These are phyloP conservation scores for Camponotus vicinus DNA, from an alignment of 1,140 invertebrate species.

Conservation along the genomic window DNA sequence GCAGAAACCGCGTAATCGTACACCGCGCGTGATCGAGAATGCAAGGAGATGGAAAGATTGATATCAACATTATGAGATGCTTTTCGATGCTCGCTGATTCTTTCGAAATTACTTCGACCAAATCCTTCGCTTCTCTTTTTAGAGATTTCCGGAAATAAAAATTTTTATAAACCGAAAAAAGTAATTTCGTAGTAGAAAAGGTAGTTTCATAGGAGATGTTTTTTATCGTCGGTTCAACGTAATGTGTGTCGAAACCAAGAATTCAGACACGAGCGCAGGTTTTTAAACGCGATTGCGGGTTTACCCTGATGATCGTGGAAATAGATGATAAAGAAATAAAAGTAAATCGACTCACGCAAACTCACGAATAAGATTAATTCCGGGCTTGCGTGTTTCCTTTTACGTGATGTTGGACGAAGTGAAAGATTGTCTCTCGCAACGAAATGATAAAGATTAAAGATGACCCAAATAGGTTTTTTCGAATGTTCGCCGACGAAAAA, in stretches of 20 bases:
- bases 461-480: conserved; percentile 57
- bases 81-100: neutral
- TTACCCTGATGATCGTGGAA: conserved; percentile 14
- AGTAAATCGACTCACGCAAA: conserved; percentile 21
- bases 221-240: conserved; percentile 1
- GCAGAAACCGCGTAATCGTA: neutral
- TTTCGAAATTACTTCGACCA: neutral
- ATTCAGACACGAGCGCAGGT: neutral
- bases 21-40: neutral
- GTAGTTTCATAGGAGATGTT: neutral
- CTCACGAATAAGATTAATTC: conserved; percentile 48
- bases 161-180: neutral
- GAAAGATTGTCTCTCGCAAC: conserved; percentile 24
- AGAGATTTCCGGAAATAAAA: neutral
- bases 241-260: neutral
- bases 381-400: conserved; percentile 33
- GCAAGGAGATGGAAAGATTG: conserved; percentile 14
- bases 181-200: neutral
- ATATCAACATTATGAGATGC: conserved; percentile 12
- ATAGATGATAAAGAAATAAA: conserved; percentile 7
- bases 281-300: neutral
- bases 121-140: neutral
- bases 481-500: conserved; percentile 22
- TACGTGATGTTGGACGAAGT: conserved; percentile 24
- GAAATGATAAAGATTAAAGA: conserved; percentile 49